Evolutionary conservation across 2,113 vertebrate genomes (phyloP), one percentile per base, ranked within the genome.

Genomic region (Dascyllus trimaculatus): DNA sequence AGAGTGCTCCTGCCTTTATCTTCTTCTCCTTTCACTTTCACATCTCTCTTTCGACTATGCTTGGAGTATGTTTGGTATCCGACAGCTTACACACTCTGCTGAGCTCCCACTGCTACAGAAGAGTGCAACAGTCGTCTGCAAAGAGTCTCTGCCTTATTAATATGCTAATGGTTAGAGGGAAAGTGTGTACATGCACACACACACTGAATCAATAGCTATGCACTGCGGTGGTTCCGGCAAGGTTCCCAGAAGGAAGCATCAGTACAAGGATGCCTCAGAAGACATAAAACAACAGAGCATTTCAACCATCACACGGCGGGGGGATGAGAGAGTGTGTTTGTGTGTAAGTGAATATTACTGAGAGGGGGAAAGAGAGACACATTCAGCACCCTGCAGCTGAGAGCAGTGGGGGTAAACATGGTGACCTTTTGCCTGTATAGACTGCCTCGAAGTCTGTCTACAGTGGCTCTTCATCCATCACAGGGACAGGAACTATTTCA

Each of bases 261-360:
- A 84, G 78, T 60, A 92, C 91, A 91, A 92, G 81, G 89, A 89
- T 61, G 73, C 71, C 86, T 89, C 86, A 87, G 83, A 92, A 78
- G 70, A 82, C 79, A 57, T 45, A 58, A 85, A 86, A 91, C 91
- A 91, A 91, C 87, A 74, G 88, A 75, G 87, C 85, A 82, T 84
- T 91, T 92, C 65, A 88, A 66, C 70, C 65, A 67, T 69, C 70
- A 38, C 86, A 71, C 78, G 84, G 86, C 25, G 24, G 80, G 78
- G 70, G 80, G 75, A 88, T 82, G 66, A 71, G 63, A 81, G 75
- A 46, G 81, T 11, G 71, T 70, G 88, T 65, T 9, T 75, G 71
- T 80, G 68, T 77, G 45, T 56, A 52, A 65, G 84, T 40, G 75
- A 64, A 71, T 9, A 66, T 68, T 62, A 75, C 53, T 29, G 7